Conservation (phyloP, 2,888 invertebrate genomes). For the Atethmia centrago region DNA sequence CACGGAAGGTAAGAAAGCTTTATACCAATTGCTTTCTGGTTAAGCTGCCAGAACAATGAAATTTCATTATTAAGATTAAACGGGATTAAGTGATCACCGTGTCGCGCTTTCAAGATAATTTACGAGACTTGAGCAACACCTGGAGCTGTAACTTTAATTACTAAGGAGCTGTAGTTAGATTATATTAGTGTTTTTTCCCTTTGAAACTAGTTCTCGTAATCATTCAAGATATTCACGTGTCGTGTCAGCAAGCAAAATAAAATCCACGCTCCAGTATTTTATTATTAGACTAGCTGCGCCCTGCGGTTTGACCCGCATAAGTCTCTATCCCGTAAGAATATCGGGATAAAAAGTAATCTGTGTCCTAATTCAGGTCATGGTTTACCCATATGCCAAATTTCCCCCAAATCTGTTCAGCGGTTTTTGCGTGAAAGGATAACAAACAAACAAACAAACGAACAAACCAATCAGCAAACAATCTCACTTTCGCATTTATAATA, state of each 20-base stretch:
- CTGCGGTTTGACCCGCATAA: too few species aligned
- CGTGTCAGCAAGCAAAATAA: neutral
- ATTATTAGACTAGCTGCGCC: too few species aligned
- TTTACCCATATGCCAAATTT: too few species aligned
- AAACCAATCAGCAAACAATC: too few species aligned
- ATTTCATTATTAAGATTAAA: conserved; percentile 47
- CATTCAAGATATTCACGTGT: neutral
- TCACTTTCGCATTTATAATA: too few species aligned
- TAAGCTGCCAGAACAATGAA: conserved; percentile 37
- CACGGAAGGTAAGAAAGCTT: conserved; percentile 55
- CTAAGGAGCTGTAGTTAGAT: conserved; percentile 10
- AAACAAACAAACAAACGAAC: too few species aligned
- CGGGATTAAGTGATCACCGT: conserved; percentile 31
- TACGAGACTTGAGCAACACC: conserved; percentile 16
- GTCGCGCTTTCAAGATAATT: conserved; percentile 41
- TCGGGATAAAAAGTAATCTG: too few species aligned
- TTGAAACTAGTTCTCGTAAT: neutral
- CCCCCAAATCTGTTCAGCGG: too few species aligned
- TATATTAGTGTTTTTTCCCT: neutral
- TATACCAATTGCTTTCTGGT: conserved; percentile 40
- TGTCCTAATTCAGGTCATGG: too few species aligned
- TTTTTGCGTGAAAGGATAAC: too few species aligned
- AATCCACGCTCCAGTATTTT: neutral
- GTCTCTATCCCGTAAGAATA: too few species aligned
- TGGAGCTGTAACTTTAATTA: conserved; percentile 10